A percentile compares a stretch with the other conserved stretches of the same genome.
These are phyloP conservation scores for Tichodroma muraria DNA, from an alignment of 2,113 vertebrate species.

Conservation along the genomic window DNA sequence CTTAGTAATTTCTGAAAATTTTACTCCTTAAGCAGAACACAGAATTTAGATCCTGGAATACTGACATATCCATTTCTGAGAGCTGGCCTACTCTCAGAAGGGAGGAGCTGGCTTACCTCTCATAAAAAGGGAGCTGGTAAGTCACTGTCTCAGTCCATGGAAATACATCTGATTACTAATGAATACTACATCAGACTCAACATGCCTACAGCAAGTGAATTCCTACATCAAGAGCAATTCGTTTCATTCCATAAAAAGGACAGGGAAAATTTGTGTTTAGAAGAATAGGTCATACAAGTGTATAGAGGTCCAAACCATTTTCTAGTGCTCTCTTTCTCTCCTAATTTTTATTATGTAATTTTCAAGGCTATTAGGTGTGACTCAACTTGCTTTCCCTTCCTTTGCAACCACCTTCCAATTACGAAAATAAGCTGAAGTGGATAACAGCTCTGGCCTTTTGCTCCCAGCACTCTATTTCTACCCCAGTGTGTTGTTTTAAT, in stretches of 20 bases:
- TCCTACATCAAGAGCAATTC: not conserved
- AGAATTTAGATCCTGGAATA: not conserved
- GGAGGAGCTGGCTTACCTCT: too few relatives aligned
- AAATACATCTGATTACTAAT: not conserved
- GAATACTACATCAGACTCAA: not conserved
- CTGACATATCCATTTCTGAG: not conserved
- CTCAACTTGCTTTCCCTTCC: not conserved
- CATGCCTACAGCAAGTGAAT: not conserved
- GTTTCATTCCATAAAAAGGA: not conserved
- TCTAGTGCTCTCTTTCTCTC: not conserved
- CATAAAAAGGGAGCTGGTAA: not conserved
- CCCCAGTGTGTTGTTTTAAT: slow-evolving; percentile 32
- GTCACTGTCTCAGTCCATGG: not conserved
- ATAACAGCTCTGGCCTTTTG: slow-evolving; percentile 39
- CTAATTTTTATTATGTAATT: not conserved
- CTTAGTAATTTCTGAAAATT: not conserved
- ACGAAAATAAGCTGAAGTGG: slow-evolving; percentile 10
- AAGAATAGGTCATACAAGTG: not conserved
- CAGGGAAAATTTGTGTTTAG: not conserved
- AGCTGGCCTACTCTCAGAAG: not conserved
- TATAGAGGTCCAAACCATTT: not conserved
- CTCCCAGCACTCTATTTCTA: slow-evolving; percentile 3
- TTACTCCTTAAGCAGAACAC: not conserved
- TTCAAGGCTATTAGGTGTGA: not conserved
- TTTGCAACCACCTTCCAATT: not conserved